Conservation (phyloP, 2,888 invertebrate species). For the Rhingia campestris region DNA sequence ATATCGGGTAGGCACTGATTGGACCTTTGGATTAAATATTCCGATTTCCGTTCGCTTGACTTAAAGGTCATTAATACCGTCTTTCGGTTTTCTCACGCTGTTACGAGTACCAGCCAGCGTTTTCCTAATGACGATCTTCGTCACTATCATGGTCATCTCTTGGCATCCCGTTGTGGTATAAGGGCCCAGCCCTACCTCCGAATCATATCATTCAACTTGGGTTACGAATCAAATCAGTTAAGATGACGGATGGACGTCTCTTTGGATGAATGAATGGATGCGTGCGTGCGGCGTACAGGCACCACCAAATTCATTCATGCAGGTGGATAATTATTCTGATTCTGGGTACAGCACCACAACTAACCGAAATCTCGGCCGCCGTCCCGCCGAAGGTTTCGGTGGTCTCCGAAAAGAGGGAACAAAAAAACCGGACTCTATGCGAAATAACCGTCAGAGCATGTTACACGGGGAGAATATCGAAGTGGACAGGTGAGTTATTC, state of each 20-base stretch:
- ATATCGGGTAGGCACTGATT: slow-evolving; percentile 49
- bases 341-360: slow-evolving; percentile 38
- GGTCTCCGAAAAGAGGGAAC: slow-evolving; percentile 11
- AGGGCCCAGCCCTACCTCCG: slow-evolving; percentile 14
- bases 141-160: slow-evolving; percentile 53
- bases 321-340: slow-evolving; percentile 68
- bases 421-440: slow-evolving; percentile 70
- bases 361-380: slow-evolving; percentile 10
- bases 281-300: neutral
- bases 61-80: slow-evolving; percentile 43
- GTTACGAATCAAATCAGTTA: slow-evolving; percentile 70
- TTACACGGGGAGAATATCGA: slow-evolving; percentile 65
- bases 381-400: neutral
- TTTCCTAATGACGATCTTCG: slow-evolving; percentile 55
- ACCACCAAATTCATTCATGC: slow-evolving; percentile 64
- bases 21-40: slow-evolving; percentile 35
- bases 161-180: slow-evolving; percentile 48
- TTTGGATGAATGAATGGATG: slow-evolving; percentile 33
- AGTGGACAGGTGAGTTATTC: slow-evolving; percentile 73
- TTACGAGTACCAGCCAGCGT: neutral
- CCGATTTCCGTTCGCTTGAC: slow-evolving; percentile 15
- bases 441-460: slow-evolving; percentile 66
- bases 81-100: slow-evolving; percentile 58
- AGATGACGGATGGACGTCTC: slow-evolving; percentile 56
- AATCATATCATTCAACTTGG: slow-evolving; percentile 59